Base-by-base conservation (phyloP, 2,113 vertebrate genomes). In the Hassar affinis region DNA sequence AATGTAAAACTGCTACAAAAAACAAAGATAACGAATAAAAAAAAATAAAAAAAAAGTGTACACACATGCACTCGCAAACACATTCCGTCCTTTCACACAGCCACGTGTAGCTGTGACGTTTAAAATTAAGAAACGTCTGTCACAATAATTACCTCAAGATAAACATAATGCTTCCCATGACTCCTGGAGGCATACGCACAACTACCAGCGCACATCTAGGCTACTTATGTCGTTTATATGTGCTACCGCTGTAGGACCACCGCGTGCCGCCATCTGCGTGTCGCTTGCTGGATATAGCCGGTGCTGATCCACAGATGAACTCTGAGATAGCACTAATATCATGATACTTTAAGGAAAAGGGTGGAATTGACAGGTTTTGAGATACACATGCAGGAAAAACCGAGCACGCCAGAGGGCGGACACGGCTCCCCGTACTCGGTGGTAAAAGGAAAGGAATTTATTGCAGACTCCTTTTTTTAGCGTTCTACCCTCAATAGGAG, bases 401-500 rank as follows among this genome's bases (percentile, higher is more conserved):
- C 87, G 89, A 87, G 88, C 76, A 86, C 78, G 80, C 78, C 72
- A 68, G 62, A 69, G 38, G 56, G 77, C 74, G 12, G 69, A 86
- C 47, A 38, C 33, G 45, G 71, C 62, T 59, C 47, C 64, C 38
- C 20, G 45, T 49, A 77, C 59, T 49, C 33, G 49, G 33, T 64
- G 30, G 27, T 61, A 14, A 61, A 79, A 33, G 27, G 38, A 86
- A 81, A 84, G 85, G 82, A 84, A 85, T 89, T 88, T 89, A 93
- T 90, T 91, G 91, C 91, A 92, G 87, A 88, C 80, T 91, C 87
- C 86, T 86, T 76, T 30, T n/a, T 87, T 77, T 87, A n/a, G 3
- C 33, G 59, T 71, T 66, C 56, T 22, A 12, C 30, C 38, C 51
- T 38, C 52, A 57, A 22, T 20, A 54, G 33, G 62, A 15, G 49